Percentiles rank a stretch among this genome's conserved stretches.
phyloP scores from a whole-genome alignment of 2,888 invertebrate species.

The Ormia ochracea region DNA sequence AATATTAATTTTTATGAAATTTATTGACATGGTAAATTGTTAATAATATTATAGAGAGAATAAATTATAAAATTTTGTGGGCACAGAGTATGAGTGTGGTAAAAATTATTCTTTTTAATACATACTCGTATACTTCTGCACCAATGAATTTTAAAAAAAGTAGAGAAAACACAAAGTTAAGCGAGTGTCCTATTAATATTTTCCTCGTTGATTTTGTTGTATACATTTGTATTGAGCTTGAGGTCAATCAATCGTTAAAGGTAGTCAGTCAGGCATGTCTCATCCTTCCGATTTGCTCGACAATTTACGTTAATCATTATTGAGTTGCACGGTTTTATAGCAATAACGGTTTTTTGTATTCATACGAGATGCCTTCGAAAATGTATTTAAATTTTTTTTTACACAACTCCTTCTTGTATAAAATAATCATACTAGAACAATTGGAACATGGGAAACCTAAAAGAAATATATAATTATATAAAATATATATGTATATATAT shows the following conservation, averaged over 20 bases:
- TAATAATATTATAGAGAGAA: conserved; percentile 25
- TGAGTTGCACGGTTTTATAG: background rate
- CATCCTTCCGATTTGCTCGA: conserved; percentile 52
- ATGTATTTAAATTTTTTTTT: no score
- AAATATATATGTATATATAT: no score
- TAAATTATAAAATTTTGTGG: background rate
- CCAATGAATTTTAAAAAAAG: no score
- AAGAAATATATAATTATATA: no score
- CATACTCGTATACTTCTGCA: no score
- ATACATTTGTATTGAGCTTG: conserved; percentile 16
- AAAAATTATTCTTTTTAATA: conserved; percentile 5
- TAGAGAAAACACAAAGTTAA: background rate
- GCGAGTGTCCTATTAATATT: conserved; percentile 49
- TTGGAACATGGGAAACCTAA: no score
- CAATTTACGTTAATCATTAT: conserved; percentile 23
- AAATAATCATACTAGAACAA: no score
- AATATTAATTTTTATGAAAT: background rate
- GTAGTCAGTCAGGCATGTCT: conserved; percentile 52
- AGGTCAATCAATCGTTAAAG: conserved; percentile 57
- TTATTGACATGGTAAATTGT: conserved; percentile 41
- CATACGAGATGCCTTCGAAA: background rate
- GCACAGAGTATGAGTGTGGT: background rate
- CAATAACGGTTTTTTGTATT: background rate
- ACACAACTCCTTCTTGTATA: no score
- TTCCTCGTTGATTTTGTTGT: conserved; percentile 4